Base-by-base conservation (phyloP, 2,888 invertebrate species). In the Pristionchus japonicus region DNA sequence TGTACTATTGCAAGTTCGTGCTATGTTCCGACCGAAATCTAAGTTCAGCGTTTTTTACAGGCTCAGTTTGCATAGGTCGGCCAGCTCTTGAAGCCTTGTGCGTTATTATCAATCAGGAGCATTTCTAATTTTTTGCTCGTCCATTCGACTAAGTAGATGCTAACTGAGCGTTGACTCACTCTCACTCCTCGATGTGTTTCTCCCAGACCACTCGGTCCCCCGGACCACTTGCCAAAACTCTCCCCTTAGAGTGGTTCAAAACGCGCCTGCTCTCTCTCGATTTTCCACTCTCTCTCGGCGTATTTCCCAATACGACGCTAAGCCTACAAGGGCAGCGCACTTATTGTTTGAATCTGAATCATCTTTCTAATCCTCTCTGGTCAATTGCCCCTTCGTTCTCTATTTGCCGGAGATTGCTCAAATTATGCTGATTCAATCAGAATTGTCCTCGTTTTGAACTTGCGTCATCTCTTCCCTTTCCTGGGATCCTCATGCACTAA, bases 191-290 rank as follows among this genome's bases (percentile, higher is more conserved):
- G 43, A 77, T 23, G 23, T 77, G 23, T 43, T 43, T 77, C 57
- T 57, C 57, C 3, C 20, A 23, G 74, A 23, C 43, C 47, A 77
- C 77, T 77, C 43, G 43, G 37, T 15, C 74, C 70, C 27, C 74
- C 31, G 13, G 43, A 43, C 27, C 15, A 27, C n/a, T 74, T 31
- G 70, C 20, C 70, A 40, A 9, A 74, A 37, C 37, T 70, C 37
- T 37, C 70, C 17, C 37, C 20, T 43, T 77, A 77, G 77, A 77
- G 77, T 77, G 77, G 77, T 77, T 77, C 77, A 77, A 47, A 77
- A 77, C 77, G n/a, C 43, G n/a, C 27, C 37, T 23, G n/a, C 47
- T 74, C 64, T 61, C 64, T 64, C 70, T 37, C 70, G 34, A 37
- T 74, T 47, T 40, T 40, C 1, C 43, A n/a, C 27, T 3, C 17